phyloP scores from a whole-genome alignment of 2,113 vertebrate species.

The Pandion haliaetus region DNA sequence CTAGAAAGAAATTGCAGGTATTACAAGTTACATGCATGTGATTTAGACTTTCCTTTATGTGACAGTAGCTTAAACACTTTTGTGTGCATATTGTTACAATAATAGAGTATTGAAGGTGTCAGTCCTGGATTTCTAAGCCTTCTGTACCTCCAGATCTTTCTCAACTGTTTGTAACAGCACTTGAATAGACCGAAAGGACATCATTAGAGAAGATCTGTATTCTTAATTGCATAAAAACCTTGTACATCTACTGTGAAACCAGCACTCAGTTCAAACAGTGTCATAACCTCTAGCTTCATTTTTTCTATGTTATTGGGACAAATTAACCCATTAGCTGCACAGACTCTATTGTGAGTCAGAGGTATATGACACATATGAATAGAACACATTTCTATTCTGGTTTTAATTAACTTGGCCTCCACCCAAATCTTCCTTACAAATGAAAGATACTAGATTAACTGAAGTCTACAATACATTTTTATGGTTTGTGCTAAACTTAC shows the following conservation, averaged over 20 bases:
- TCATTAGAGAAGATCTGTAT: not conserved
- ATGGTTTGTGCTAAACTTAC: constrained; percentile 11
- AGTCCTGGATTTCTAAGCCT: not conserved
- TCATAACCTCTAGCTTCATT: constrained; percentile 22
- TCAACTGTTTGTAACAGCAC: not conserved
- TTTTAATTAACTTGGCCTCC: constrained; percentile 48
- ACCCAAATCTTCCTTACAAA: constrained; percentile 23
- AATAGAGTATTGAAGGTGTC: not conserved
- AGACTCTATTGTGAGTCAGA: constrained; percentile 24
- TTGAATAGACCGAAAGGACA: not conserved
- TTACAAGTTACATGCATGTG: not conserved
- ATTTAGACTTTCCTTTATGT: not conserved
- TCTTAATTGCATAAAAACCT: not conserved
- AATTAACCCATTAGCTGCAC: constrained; percentile 53
- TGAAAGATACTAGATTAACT: constrained; percentile 14
- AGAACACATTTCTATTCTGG: constrained; percentile 19
- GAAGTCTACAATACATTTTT: constrained; percentile 15
- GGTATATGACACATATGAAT: constrained; percentile 49
- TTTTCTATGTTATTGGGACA: not conserved
- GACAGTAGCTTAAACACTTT: not conserved
- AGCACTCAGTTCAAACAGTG: constrained; percentile 10
- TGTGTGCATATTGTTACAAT: not conserved
- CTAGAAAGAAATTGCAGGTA: not conserved
- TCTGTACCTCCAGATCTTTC: not conserved
- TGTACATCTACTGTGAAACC: not conserved